Evolutionary conservation across 2,113 vertebrate species (phyloP), one percentile per base, ranked within the genome.

Genomic region (Osmerus mordax): DNA sequence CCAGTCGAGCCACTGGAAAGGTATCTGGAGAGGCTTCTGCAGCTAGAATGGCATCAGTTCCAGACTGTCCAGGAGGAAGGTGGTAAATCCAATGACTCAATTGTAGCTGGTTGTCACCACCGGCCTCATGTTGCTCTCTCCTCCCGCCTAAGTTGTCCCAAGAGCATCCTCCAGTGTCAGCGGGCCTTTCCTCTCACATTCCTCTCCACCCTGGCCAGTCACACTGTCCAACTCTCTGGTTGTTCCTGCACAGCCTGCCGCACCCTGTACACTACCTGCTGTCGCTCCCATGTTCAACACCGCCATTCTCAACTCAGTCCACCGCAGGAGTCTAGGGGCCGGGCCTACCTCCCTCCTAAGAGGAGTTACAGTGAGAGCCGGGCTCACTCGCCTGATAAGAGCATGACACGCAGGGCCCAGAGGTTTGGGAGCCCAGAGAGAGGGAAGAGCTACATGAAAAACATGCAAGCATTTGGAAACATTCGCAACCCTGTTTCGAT

Each of bases 1-100:
- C 84, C 92, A 0, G 75, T 86, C 0, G 94, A 93, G 0, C 76
- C 86, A 8, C 87, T 97, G 3, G 95, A 96, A 65, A 90, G 69
- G 55, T 97, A 91, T 74, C 16, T 99, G 0, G 91, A 94, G 28
- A 89, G 94, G 3, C 93, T 98, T 8, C 11, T 97, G 66, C 92
- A 95, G 83, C 87, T 98, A 3, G 95, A 97, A 73, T 95, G 94
- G 96, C 80, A 87, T 65, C 95, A 97, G 62, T 78, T 93, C 70
- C 94, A 94, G 87, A 96, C 93, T 0, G 56, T 92, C 0, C 91
- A 94, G 76, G 84, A 87, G 0, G 95, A 98, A 75, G 91, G 70
- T 7, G 90, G 81, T 18, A 93, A 75, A 55, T 69, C 68, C 0
- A 16, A 12, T 0, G 68, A 19, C 3, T 69, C 85, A 19, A 78